These are phyloP conservation scores for Exaiptasia diaphana DNA, from an alignment of 64 coral and sea anemone species.

Conservation along the genomic window DNA sequence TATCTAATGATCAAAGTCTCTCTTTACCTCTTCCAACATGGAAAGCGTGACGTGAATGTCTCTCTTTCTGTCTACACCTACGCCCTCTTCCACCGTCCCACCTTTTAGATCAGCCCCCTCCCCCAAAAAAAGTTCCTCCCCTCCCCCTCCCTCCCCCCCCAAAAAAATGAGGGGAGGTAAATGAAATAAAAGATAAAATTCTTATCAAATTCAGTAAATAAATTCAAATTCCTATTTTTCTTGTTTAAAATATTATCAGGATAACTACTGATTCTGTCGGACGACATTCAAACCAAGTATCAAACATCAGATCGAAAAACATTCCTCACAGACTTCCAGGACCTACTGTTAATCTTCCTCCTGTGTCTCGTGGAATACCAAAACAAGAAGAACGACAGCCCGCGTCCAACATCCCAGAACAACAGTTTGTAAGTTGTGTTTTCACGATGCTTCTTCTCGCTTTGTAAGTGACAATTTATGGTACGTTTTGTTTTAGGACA, in stretches of 20 bases:
- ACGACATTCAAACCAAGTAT: no score
- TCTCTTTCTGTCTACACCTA: no score
- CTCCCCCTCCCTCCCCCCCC: not conserved
- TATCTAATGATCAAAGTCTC: not conserved
- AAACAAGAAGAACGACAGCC: not conserved
- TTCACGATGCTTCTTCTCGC: not conserved
- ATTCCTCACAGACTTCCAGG: not conserved
- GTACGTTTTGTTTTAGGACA: not conserved
- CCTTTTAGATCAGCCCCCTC: not conserved
- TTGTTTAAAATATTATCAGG: no score
- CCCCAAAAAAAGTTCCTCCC: not conserved
- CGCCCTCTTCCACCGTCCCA: not conserved
- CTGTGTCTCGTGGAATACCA: not conserved
- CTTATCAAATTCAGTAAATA: no score
- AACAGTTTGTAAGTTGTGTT: not conserved
- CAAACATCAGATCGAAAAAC: not conserved
- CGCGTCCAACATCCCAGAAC: not conserved
- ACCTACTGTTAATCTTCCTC: not conserved
- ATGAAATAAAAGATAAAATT: no score
- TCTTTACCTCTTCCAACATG: not conserved
- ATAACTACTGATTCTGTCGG: no score
- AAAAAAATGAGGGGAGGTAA: no score
- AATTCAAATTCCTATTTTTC: no score
- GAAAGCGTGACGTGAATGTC: not conserved
- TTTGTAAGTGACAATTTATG: slow-evolving; percentile 27